Percentiles rank a stretch among this genome's conserved stretches.
Conservation (phyloP, 2,888 invertebrate species). For the Gonocerus acuteangulatus region DNA sequence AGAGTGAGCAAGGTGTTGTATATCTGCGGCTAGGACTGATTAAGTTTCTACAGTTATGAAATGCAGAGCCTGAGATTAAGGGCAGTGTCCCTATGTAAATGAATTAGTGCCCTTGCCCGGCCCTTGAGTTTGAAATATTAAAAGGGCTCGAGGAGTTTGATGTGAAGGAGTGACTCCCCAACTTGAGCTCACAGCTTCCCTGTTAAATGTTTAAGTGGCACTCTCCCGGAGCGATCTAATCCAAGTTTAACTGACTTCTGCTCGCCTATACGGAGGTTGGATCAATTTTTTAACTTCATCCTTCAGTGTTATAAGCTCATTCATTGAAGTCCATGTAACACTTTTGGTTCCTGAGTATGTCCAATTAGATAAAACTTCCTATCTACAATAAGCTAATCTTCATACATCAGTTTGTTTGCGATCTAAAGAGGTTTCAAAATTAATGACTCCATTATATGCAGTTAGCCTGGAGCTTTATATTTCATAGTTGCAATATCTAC, state of each 20-base stretch:
- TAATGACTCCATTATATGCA: too few relatives aligned
- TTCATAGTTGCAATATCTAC: too few relatives aligned
- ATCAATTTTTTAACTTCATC: too few relatives aligned
- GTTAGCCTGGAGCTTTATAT: too few relatives aligned
- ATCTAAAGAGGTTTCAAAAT: too few relatives aligned
- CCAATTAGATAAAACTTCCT: too few relatives aligned
- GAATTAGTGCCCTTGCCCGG: not conserved
- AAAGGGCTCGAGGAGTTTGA: not conserved
- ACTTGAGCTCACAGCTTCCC: too few relatives aligned
- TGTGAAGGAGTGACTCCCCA: not conserved
- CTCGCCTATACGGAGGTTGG: not conserved
- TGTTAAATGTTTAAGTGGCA: not conserved
- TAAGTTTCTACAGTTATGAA: constrained; percentile 1
- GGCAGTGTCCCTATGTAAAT: constrained; percentile 1
- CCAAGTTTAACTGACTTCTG: constrained; percentile 1
- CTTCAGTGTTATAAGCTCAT: too few relatives aligned
- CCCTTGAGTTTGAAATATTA: not conserved
- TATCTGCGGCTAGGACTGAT: not conserved
- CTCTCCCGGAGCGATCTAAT: constrained; percentile 1
- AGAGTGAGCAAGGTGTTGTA: not conserved
- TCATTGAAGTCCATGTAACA: too few relatives aligned
- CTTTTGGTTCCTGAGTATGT: too few relatives aligned
- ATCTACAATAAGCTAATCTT: too few relatives aligned
- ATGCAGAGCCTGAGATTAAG: not conserved
- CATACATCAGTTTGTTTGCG: too few relatives aligned